Evolutionary conservation across 2,888 invertebrate species (phyloP).

Genomic region (Graphium colonna): DNA sequence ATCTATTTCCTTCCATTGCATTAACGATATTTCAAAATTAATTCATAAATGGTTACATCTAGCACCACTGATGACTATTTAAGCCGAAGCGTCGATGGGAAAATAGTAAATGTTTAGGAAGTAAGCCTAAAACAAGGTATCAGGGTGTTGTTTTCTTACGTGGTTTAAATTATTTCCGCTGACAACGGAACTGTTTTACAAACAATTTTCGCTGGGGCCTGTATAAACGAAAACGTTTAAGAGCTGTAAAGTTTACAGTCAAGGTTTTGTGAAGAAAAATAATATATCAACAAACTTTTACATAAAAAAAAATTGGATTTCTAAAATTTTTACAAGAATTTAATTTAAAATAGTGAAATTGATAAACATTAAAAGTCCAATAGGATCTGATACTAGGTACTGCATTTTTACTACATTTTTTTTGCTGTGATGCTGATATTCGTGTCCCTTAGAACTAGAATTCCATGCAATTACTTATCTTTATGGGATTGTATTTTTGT

Average conservation of each 20-base stretch:
- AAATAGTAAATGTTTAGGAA: background rate
- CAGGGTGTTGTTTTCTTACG: background rate
- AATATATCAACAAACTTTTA: background rate
- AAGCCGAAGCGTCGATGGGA: background rate
- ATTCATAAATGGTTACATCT: background rate
- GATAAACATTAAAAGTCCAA: background rate
- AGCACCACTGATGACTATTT: no score
- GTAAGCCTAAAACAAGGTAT: background rate
- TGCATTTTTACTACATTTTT: no score
- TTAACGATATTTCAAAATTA: background rate
- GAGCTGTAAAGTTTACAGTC: no score
- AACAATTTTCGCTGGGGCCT: background rate
- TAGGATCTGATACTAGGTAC: no score
- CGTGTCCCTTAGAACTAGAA: no score
- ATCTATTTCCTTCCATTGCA: background rate
- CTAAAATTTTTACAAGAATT: background rate
- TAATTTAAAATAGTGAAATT: background rate
- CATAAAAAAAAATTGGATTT: background rate
- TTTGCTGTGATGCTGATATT: no score
- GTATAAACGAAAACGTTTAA: no score
- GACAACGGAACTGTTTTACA: background rate
- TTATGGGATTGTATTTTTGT: no score
- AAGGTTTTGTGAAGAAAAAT: no score
- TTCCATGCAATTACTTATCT: no score
- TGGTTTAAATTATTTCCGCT: background rate